phyloP scores from a whole-genome alignment of 2,113 vertebrate genomes.

The Aix galericulata region DNA sequence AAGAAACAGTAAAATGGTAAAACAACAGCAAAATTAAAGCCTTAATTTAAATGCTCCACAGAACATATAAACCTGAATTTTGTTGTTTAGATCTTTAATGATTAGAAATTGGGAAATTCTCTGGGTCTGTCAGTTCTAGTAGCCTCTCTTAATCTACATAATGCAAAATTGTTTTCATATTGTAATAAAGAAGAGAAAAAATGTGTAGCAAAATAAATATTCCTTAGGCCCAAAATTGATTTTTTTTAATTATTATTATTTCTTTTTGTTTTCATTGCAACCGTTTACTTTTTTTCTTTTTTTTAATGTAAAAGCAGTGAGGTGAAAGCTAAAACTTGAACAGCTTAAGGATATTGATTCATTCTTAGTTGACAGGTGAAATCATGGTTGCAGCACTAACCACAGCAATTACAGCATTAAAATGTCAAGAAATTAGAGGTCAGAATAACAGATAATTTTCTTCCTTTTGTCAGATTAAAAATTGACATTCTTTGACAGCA shows the following conservation, averaged over 20 bases:
- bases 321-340: constrained; percentile 74
- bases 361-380: constrained; percentile 88
- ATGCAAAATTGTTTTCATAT: neutral
- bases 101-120: neutral
- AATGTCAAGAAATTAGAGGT: constrained; percentile 95
- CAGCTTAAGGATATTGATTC: constrained; percentile 87
- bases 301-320: constrained; percentile 43
- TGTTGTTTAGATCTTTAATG: neutral
- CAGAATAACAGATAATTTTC: constrained; percentile 90
- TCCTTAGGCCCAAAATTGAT: neutral
- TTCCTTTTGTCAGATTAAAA: constrained; percentile 86
- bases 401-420: constrained; percentile 90
- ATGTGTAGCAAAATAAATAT: neutral
- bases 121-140: neutral
- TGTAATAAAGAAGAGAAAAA: neutral
- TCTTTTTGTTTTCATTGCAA: neutral
- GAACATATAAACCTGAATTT: neutral
- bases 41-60: neutral
- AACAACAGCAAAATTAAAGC: neutral
- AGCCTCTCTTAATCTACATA: neutral
- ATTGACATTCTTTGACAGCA: constrained; percentile 85
- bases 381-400: constrained; percentile 84
- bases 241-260: neutral
- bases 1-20: neutral
- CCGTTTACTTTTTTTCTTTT: neutral